These are phyloP conservation scores for Anastrepha ludens DNA, from an alignment of 1,140 invertebrate genomes.

Conservation along the genomic window DNA sequence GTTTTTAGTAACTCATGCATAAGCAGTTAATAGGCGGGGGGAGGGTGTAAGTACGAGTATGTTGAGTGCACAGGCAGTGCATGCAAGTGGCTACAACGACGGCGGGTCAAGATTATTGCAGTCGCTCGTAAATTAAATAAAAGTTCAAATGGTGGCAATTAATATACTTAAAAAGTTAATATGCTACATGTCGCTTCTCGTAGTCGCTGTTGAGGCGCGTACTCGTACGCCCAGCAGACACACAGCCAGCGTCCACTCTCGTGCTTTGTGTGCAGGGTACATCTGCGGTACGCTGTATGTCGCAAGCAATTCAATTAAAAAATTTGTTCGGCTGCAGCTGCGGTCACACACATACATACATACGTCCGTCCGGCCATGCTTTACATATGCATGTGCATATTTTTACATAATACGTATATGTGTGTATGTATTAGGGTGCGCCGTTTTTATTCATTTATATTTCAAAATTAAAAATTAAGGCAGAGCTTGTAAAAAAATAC, in stretches of 20 bases:
- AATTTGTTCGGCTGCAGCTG: slow-evolving; percentile 38
- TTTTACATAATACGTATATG: too few species aligned
- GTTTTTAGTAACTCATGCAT: neutral
- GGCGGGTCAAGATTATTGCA: slow-evolving; percentile 35
- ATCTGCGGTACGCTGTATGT: neutral
- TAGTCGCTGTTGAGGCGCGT: neutral
- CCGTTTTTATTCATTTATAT: too few species aligned
- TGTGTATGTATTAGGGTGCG: too few species aligned
- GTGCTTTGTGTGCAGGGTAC: neutral
- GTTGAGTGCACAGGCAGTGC: neutral
- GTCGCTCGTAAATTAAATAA: slow-evolving; percentile 60
- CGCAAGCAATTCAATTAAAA: slow-evolving; percentile 38
- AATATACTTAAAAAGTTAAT: slow-evolving; percentile 60
- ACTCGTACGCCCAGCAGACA: neutral
- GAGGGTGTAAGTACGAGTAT: neutral
- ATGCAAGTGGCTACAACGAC: neutral
- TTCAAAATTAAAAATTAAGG: too few species aligned
- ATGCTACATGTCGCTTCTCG: slow-evolving; percentile 41
- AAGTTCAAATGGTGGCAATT: slow-evolving; percentile 61
- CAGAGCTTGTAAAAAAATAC: too few species aligned
- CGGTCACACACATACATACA: neutral
- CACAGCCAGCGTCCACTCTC: too few species aligned
- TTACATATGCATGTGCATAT: neutral
- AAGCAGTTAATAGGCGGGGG: neutral
- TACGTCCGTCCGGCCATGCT: neutral